Evolutionary conservation across 2,888 invertebrate species (phyloP), one percentile per base, ranked within the genome.

Genomic region (Stegophylla sp.): DNA sequence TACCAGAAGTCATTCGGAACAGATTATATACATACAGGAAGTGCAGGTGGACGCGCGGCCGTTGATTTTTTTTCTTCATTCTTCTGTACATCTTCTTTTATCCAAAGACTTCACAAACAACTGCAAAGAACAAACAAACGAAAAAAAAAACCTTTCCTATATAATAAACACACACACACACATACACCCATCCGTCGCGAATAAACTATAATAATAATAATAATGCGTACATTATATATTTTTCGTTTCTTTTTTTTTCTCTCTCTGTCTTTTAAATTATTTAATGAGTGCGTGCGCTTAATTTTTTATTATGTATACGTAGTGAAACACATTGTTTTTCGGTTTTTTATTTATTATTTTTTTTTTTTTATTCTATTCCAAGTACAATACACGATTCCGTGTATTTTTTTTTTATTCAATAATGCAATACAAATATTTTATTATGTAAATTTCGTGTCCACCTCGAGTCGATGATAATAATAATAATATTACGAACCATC

Each of bases 391-490:
- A 23, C 13, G 34, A 17, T 15, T 28, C 61, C 5, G 15, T 45
- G 61, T 28, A 61, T 72, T 56, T 74, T 72, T 71, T 72, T 75
- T 64, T 53, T 23, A 5, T n/a, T n/a, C n/a, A n/a, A n/a, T n/a
- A 66, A 76, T 26, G 23, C 43, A 43, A 51, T 51, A 79, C 59
- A 45, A 61, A 69, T 51, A 79, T 71, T 79, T 61, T 71, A 71
- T 71, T 79, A 79, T 79, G 79, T 79, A 79, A 79, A 79, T 75
- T 64, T 59, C 75, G 51, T 66, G 59, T 67, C 56, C 67, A 67
- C 48, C 48, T 1, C 53, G 66, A 56, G 64, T 72, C 23, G 72
- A 72, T 56, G 41, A 15, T 43, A 73, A n/a, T n/a, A n/a, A n/a
- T n/a, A n/a, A n/a, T n/a, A n/a, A n/a, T n/a, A n/a, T n/a, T n/a